These are phyloP conservation scores for Noctua comes DNA, from an alignment of 2,888 invertebrate genomes.

Conservation along the genomic window DNA sequence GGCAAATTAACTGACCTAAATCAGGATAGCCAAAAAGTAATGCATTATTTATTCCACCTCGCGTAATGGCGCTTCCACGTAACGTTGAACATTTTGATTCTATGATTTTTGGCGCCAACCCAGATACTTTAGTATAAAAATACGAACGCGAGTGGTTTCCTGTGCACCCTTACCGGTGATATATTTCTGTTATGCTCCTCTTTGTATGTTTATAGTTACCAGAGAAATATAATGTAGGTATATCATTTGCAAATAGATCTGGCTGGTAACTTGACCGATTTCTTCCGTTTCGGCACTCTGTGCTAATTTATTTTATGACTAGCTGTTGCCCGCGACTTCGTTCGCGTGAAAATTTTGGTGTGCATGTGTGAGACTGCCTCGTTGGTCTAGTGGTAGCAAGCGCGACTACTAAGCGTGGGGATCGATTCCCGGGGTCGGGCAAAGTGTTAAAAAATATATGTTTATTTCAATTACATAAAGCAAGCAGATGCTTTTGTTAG, in stretches of 20 bases:
- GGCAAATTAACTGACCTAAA: constrained; percentile 36
- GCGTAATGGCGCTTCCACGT: constrained; percentile 33
- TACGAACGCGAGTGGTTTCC: constrained; percentile 60
- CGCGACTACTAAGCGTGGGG: too few relatives aligned
- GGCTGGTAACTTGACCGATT: not conserved
- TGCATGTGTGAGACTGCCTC: too few relatives aligned
- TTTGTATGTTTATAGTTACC: not conserved
- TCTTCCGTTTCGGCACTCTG: not conserved
- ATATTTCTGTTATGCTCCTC: constrained; percentile 21
- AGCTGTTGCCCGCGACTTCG: too few relatives aligned
- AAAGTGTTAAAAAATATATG: too few relatives aligned
- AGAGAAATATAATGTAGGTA: not conserved
- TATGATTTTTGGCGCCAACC: constrained; percentile 63
- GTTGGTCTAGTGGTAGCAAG: too few relatives aligned
- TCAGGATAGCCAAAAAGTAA: constrained; percentile 40
- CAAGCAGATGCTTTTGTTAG: too few relatives aligned
- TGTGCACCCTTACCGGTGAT: constrained; percentile 57
- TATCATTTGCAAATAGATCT: not conserved
- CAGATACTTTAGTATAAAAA: constrained; percentile 62
- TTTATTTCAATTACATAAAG: too few relatives aligned
- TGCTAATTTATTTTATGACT: not conserved
- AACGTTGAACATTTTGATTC: constrained; percentile 53
- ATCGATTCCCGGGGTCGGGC: too few relatives aligned
- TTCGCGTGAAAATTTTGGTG: too few relatives aligned
- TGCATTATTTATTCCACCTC: constrained; percentile 28